Conservation (phyloP, 2,797 vertebrate species). For the Enteromius paludinosus region DNA sequence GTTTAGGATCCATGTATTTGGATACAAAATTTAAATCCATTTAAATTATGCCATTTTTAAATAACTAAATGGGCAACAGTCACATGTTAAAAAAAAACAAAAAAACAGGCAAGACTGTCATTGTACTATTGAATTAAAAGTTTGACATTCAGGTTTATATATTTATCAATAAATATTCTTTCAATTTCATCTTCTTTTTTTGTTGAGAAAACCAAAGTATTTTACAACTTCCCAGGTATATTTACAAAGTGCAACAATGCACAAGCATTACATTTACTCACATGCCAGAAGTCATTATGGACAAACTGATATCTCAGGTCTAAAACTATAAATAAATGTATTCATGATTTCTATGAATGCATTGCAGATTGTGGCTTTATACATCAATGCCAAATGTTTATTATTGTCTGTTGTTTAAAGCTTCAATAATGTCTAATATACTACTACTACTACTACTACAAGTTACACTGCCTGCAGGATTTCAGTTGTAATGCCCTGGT, state of each 20-base stretch:
- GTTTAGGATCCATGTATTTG: background rate
- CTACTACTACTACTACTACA: background rate
- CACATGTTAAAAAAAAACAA: background rate
- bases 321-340: background rate
- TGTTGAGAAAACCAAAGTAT: background rate
- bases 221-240: background rate
- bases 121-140: background rate
- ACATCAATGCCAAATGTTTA: background rate
- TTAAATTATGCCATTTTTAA: background rate
- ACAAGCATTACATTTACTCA: background rate
- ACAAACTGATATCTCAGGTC: background rate
- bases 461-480: background rate
- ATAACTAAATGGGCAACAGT: background rate
- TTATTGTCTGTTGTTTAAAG: background rate
- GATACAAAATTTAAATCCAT: background rate
- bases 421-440: background rate
- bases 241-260: background rate
- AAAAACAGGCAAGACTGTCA: background rate
- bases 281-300: no score
- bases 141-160: background rate
- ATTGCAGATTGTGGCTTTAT: background rate
- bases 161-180: background rate
- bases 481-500: conserved; percentile 17
- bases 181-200: background rate
- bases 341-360: background rate